phyloP scores from a whole-genome alignment of 2,113 vertebrate species.

The Antechinus flavipes region DNA sequence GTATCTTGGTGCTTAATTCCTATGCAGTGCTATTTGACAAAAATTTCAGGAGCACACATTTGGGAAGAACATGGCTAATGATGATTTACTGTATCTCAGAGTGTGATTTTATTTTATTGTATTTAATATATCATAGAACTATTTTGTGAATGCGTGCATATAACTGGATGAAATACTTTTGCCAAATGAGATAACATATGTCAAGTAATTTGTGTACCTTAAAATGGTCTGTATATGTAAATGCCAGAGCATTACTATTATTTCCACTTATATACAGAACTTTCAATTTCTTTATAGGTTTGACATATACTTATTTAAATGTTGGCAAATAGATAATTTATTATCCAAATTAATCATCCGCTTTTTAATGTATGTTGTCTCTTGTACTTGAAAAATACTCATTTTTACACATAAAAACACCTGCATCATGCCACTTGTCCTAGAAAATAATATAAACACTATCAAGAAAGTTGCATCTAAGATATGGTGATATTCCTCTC shows the following conservation, averaged over 20 bases:
- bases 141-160: not conserved
- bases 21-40: conserved; percentile 12
- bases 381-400: not conserved
- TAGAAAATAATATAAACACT: not conserved
- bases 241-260: not conserved
- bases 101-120: conserved; percentile 26
- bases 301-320: not conserved
- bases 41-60: conserved; percentile 58
- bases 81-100: conserved; percentile 56
- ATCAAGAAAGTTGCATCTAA: not conserved
- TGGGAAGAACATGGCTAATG: not conserved
- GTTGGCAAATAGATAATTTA: not conserved
- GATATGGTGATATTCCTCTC: not conserved
- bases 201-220: not conserved
- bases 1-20: conserved; percentile 23
- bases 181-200: not conserved
- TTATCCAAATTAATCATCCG: not conserved
- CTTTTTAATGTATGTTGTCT: not conserved
- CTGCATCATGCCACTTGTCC: not conserved
- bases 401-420: not conserved
- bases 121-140: not conserved
- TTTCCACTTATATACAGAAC: not conserved
- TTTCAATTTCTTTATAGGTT: not conserved
- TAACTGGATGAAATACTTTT: not conserved
- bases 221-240: not conserved